These are phyloP conservation scores for Hiodon alosoides DNA, from an alignment of 2,113 vertebrate species.

Conservation along the genomic window DNA sequence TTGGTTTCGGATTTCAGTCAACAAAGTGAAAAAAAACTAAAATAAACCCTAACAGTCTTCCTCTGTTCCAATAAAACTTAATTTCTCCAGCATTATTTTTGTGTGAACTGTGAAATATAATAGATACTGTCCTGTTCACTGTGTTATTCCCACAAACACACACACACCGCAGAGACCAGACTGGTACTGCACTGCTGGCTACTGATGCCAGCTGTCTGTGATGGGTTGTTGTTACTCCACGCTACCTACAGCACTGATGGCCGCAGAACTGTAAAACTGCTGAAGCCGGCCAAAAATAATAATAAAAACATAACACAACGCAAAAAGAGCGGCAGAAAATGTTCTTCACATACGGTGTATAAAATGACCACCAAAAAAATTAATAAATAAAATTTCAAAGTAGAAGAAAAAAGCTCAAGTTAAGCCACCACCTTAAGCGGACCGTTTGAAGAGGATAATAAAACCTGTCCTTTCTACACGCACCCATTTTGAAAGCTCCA, in stretches of 20 bases:
- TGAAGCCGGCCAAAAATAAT: slow-evolving; percentile 1
- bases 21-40: no score
- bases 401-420: no score
- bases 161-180: no score
- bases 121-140: no score
- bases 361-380: background rate
- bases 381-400: background rate
- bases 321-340: background rate
- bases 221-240: background rate
- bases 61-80: no score
- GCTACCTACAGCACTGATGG: slow-evolving; percentile 4
- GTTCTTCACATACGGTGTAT: background rate
- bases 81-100: no score
- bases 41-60: no score
- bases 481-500: background rate
- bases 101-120: no score
- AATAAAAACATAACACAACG: slow-evolving; percentile 13
- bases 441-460: background rate
- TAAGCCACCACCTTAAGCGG: background rate
- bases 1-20: no score
- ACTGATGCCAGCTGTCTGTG: no score
- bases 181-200: no score
- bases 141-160: no score
- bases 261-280: background rate
- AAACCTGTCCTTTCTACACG: background rate